Base-by-base conservation (phyloP, 2,113 vertebrate genomes). In the Carassius auratus region DNA sequence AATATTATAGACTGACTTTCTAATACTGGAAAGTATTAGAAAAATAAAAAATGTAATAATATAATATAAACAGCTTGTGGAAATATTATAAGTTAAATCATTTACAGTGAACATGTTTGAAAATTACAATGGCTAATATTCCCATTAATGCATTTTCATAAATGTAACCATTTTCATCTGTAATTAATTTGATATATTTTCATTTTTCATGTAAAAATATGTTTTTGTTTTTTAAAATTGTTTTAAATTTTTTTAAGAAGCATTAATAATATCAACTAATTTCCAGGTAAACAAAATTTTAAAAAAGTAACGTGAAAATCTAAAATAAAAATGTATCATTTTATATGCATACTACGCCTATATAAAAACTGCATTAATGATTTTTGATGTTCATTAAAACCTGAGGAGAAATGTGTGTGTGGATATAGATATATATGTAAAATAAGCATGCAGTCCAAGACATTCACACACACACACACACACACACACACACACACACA, bases 401-500 rank as follows among this genome's bases (percentile, higher is more conserved):
- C 30, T 36, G 23, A 55, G 33, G 48, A 55, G 15, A 76, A 76
- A 30, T 0, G 14, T 76, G 50, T 21, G 76, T 19, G 59, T 52
- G 7, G 17, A 21, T 21, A 59, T 2, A 8, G 17, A 55, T 17
- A 17, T 57, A 21, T n/a, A 61, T 68, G 36, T 52, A 33, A 42
- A 76, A 82, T 55, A 55, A 90, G 84, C 84, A 76, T 57, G 80
- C 81, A 38, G 42, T 50, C 84, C 23, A 75, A 86, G 42, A 85
- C 84, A 8, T 21, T 17, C 8, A 87, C 66, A 68, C 9, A 23
- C n/a, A 81, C 19, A 87, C 57, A 88, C 36, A 68, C 36, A 86
- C 30, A 30, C 30, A 30, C 30, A 30, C 30, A 30, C 30, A 30
- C 30, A 30, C 30, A 30, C 30, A 30, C 30, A 30, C 55, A 88